phyloP scores from a whole-genome alignment of 2,888 invertebrate genomes.

The Sminthurinus aureus region DNA sequence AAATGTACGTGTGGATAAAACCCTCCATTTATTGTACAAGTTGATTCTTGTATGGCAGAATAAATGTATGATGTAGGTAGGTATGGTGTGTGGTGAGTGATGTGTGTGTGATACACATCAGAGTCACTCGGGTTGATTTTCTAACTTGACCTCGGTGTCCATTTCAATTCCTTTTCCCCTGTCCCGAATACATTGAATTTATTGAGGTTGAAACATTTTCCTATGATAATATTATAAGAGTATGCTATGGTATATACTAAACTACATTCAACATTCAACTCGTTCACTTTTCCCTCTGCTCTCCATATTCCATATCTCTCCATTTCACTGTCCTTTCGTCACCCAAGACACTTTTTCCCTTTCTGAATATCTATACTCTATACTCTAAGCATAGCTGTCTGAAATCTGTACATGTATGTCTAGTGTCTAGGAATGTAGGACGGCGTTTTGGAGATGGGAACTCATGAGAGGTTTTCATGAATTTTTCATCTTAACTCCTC shows the following conservation, averaged over 20 bases:
- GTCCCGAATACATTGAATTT: slow-evolving; percentile 28
- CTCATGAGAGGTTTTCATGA: slow-evolving; percentile 55
- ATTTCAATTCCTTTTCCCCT: slow-evolving; percentile 27
- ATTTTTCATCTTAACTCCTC: slow-evolving; percentile 58
- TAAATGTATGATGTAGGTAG: no score
- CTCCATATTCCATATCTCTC: no score
- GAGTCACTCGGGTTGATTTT: slow-evolving; percentile 32
- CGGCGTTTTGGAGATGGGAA: background rate
- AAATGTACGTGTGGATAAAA: no score
- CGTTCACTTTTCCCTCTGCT: no score
- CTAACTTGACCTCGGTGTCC: slow-evolving; percentile 20
- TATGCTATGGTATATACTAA: no score
- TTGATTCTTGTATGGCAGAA: no score
- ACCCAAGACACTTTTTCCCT: slow-evolving; percentile 13
- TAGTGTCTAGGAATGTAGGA: background rate
- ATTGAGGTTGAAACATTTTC: slow-evolving; percentile 36
- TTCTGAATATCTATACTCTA: background rate
- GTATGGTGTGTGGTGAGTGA: background rate
- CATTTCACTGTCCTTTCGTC: background rate
- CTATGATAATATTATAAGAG: no score
- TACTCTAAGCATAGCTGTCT: slow-evolving; percentile 2
- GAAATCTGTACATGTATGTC: no score
- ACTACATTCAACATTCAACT: background rate
- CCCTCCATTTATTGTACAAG: no score
- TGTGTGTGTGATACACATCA: background rate